Conservation (phyloP, 2,113 vertebrate species). For the Ictalurus furcatus region DNA sequence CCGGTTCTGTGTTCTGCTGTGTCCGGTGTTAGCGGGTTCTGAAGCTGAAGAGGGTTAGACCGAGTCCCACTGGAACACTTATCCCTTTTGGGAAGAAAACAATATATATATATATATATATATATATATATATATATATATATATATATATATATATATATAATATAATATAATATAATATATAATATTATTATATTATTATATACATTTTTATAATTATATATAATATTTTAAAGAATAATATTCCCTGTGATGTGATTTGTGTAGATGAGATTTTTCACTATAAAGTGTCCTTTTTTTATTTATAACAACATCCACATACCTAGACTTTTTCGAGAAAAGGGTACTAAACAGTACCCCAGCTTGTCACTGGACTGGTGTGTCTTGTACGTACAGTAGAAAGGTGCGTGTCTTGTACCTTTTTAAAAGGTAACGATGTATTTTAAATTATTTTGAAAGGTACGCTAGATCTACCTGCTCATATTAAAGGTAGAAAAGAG, state of each 20-base stretch:
- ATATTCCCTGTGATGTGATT: background rate
- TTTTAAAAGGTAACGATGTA: background rate
- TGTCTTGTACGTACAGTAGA: background rate
- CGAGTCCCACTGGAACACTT: background rate
- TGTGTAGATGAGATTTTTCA: background rate
- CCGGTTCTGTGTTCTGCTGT: constrained; percentile 64
- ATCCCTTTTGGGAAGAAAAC: background rate
- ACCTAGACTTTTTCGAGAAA: background rate
- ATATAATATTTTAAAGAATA: no score
- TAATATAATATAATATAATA: no score
- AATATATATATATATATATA: no score
- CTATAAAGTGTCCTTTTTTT: background rate
- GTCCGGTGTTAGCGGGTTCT: constrained; percentile 77
- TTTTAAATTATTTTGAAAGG: background rate
- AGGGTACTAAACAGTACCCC: background rate
- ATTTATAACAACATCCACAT: background rate
- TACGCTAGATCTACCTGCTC: background rate
- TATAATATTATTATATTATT: no score
- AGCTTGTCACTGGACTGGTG: background rate
- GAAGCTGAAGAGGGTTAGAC: constrained; percentile 57
- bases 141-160: no score
- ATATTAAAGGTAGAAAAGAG: background rate
- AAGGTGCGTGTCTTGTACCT: background rate
- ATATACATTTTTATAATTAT: background rate
- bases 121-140: background rate